Percentiles rank a stretch among this genome's conserved stretches.
Conservation (phyloP, 92 coral and sea anemone genomes). For the Palythoa grandis region DNA sequence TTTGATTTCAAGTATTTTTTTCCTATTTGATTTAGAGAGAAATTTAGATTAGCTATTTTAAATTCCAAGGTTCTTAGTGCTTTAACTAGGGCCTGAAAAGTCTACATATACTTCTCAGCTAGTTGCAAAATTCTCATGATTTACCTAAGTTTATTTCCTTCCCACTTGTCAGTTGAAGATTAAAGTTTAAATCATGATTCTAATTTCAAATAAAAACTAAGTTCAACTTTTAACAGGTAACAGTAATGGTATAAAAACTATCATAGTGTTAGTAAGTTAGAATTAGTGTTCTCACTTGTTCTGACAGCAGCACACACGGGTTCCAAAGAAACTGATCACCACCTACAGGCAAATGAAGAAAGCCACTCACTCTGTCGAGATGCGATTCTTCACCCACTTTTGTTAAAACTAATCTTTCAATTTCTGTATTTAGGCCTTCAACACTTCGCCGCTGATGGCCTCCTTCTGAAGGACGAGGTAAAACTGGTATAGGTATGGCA, state of each 20-base stretch:
- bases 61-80: too few relatives aligned
- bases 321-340: constrained; percentile 39
- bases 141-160: too few relatives aligned
- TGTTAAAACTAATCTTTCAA: constrained; percentile 75
- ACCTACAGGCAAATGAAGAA: constrained; percentile 36
- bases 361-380: constrained; percentile 46
- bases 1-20: too few relatives aligned
- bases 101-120: too few relatives aligned
- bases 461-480: constrained; percentile 74
- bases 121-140: too few relatives aligned
- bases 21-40: too few relatives aligned
- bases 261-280: constrained; percentile 2
- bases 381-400: constrained; percentile 60
- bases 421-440: constrained; percentile 90
- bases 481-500: constrained; percentile 90
- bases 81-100: too few relatives aligned
- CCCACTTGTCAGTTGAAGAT: too few relatives aligned
- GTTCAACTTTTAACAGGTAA: background rate
- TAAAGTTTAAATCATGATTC: background rate
- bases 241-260: background rate
- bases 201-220: background rate
- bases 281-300: constrained; percentile 46
- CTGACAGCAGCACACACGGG: constrained; percentile 37
- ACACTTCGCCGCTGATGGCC: constrained; percentile 81
- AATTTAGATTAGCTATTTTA: too few relatives aligned